phyloP scores from a whole-genome alignment of 2,797 vertebrate species.

The Gila robusta region DNA sequence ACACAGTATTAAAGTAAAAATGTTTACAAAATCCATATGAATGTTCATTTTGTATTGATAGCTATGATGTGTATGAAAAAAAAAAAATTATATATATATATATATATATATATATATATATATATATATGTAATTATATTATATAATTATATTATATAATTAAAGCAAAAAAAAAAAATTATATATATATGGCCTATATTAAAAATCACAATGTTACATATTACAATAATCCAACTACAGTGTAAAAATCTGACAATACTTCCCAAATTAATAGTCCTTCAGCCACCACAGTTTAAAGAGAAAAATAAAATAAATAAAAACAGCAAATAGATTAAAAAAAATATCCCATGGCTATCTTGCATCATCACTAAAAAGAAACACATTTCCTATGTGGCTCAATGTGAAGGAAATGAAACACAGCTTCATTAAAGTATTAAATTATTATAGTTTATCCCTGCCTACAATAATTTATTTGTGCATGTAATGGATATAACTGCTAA shows the following conservation, averaged over 20 bases:
- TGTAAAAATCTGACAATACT: not conserved
- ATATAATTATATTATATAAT: too few relatives aligned
- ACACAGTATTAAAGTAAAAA: not conserved
- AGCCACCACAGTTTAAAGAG: constrained; percentile 65
- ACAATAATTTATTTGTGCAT: constrained; percentile 39
- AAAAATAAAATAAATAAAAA: constrained; percentile 55
- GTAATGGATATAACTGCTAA: not conserved
- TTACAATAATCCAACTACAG: not conserved
- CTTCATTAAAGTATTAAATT: constrained; percentile 64
- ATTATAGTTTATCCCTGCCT: constrained; percentile 71
- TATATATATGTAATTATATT: too few relatives aligned
- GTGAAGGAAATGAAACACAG: constrained; percentile 72
- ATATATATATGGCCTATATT: too few relatives aligned
- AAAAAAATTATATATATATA: too few relatives aligned
- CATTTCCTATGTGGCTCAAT: constrained; percentile 68
- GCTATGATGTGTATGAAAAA: too few relatives aligned
- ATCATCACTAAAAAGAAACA: constrained; percentile 72
- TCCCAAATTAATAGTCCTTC: constrained; percentile 59
- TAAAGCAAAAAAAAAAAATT: too few relatives aligned
- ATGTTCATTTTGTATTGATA: not conserved
- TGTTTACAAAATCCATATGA: not conserved
- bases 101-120: too few relatives aligned
- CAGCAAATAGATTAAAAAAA: constrained; percentile 68
- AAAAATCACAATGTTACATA: not conserved
- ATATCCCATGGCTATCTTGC: constrained; percentile 57